A percentile compares a stretch with the other conserved stretches of the same genome.
Conservation (phyloP, 92 coral and sea anemone genomes). For the Palythoa grandiflora region DNA sequence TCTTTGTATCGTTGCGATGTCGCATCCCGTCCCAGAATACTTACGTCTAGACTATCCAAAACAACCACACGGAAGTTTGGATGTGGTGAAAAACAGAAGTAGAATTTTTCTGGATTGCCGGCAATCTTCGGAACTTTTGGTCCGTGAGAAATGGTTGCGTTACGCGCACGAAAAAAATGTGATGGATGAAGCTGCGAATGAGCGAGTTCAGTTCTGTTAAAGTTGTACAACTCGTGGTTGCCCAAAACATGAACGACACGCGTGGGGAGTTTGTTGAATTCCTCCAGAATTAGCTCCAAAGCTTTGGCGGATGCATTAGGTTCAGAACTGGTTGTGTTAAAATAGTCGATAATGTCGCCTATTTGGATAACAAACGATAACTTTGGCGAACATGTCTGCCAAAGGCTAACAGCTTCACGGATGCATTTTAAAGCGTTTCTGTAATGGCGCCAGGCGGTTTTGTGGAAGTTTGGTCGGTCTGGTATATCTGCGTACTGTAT, state of each 20-base stretch:
- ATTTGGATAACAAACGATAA: slow-evolving; percentile 72
- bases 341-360: slow-evolving; percentile 82
- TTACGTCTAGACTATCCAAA: slow-evolving; percentile 76
- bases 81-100: slow-evolving; percentile 68
- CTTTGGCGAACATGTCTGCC: slow-evolving; percentile 53
- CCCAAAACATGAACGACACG: slow-evolving; percentile 77
- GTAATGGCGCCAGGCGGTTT: slow-evolving; percentile 72
- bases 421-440: slow-evolving; percentile 59
- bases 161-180: slow-evolving; percentile 17
- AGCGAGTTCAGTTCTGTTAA: slow-evolving; percentile 63
- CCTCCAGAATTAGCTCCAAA: slow-evolving; percentile 63
- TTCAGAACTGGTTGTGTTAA: slow-evolving; percentile 43
- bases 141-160: slow-evolving; percentile 3
- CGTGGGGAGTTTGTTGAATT: slow-evolving; percentile 62
- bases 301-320: slow-evolving; percentile 58
- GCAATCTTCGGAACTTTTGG: slow-evolving; percentile 8
- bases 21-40: slow-evolving; percentile 69
- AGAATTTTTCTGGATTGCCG: slow-evolving; percentile 55
- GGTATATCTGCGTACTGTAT: slow-evolving; percentile 75
- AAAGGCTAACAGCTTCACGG: slow-evolving; percentile 66
- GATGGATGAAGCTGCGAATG: slow-evolving; percentile 53
- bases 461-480: slow-evolving; percentile 51
- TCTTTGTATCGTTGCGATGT: slow-evolving; percentile 53
- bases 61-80: slow-evolving; percentile 71
- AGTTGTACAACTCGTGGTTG: slow-evolving; percentile 81